These are phyloP conservation scores for Apodemia mormo DNA, from an alignment of 2,888 invertebrate genomes.

Conservation along the genomic window DNA sequence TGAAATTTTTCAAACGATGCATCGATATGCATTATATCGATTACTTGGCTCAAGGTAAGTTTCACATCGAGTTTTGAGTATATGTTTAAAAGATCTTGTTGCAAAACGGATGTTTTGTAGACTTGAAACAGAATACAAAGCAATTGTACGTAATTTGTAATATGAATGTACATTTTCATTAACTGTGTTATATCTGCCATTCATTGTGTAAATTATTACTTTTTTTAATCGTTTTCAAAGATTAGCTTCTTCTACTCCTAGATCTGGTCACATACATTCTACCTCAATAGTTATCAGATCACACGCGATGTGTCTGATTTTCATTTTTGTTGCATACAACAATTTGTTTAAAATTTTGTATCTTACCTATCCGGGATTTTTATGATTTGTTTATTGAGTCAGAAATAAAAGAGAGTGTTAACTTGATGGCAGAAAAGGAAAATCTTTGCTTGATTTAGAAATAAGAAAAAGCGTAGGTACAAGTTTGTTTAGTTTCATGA, in stretches of 20 bases:
- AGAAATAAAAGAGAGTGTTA: too few relatives aligned
- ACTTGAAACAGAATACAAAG: not conserved
- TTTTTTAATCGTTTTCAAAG: not conserved
- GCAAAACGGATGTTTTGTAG: conserved; percentile 8
- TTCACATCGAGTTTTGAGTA: not conserved
- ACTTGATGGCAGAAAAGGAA: too few relatives aligned
- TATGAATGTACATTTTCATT: conserved; percentile 10
- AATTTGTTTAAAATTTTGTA: too few relatives aligned
- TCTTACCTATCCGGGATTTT: too few relatives aligned
- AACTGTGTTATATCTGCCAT: not conserved
- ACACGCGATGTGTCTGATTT: too few relatives aligned
- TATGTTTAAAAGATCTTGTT: conserved; percentile 8
- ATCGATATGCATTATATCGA: conserved; percentile 9
- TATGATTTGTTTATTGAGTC: too few relatives aligned
- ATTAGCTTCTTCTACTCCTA: not conserved
- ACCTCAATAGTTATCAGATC: too few relatives aligned
- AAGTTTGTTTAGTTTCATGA: too few relatives aligned
- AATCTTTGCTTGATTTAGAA: too few relatives aligned
- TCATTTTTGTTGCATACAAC: too few relatives aligned
- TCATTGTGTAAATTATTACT: not conserved
- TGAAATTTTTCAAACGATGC: conserved; percentile 31
- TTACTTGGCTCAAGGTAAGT: not conserved
- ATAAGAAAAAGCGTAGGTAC: too few relatives aligned
- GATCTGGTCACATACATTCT: too few relatives aligned
- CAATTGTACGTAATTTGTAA: conserved; percentile 10